Base-by-base conservation (phyloP, 1,140 invertebrate genomes). In the Idris sp. region DNA sequence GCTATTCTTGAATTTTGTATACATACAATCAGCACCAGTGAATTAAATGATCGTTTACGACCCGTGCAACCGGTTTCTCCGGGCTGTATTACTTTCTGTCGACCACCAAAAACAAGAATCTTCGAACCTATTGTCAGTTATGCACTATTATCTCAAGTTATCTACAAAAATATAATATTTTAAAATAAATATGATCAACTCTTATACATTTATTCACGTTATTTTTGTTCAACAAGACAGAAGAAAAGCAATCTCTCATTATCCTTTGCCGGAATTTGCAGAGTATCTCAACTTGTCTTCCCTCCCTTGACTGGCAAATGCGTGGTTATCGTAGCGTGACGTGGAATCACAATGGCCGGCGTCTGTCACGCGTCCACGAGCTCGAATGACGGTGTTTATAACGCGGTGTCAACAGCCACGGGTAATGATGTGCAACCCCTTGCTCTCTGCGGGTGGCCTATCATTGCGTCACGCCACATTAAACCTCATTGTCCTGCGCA, bases 391-490 rank as follows among this genome's bases (percentile, higher is more conserved):
- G 75, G 79, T 82, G 80, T 84, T 84, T 84, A 84, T 84, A 83
- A 81, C 79, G 69, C 73, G 77, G 76, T 84, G 82, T 84, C 81
- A 84, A 83, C 81, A 81, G 77, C 81, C 69, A 74, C 75, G 83
- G 80, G 82, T 83, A 83, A 83, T 83, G 81, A 83, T 78, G 80
- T 82, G 81, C 80, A 79, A 79, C 74, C 77, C 81, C 81, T 74
- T 69, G 58, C 43, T 22, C 43, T 73, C 81, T 74, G 76, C 82
- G 76, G 82, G 83, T 54, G 76, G 80, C 79, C 78, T 83, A 86
- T 86, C 84, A 81, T 84, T 78, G 78, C 80, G 76, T 84, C 79
- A 86, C 83, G 83, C 79, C 81, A 85, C 83, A 86, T 85, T 84
- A 82, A 84, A 78, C 79, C 74, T 78, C 77, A 84, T 84, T 84